Evolutionary conservation across 1,140 invertebrate species (phyloP).

Genomic region (Monochamus saltuarius): DNA sequence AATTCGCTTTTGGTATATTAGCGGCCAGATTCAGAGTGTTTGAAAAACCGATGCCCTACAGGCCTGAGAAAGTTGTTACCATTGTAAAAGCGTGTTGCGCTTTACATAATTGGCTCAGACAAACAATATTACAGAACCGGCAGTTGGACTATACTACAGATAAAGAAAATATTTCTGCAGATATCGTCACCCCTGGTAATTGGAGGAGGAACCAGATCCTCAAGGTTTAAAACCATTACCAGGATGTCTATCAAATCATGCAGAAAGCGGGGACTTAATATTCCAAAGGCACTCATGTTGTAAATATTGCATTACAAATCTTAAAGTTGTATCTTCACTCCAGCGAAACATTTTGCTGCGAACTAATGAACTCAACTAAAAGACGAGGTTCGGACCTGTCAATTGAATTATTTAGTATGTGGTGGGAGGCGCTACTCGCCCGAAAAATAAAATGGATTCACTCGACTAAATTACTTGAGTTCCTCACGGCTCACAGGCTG

Average conservation of each 20-base stretch:
- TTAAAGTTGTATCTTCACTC: too few relatives aligned
- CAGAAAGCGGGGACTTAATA: too few relatives aligned
- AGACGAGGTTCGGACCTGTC: too few relatives aligned
- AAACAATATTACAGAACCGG: slow-evolving; percentile 23
- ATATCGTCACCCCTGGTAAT: slow-evolving; percentile 21
- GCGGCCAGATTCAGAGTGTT: background rate
- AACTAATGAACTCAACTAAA: too few relatives aligned
- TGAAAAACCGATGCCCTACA: slow-evolving; percentile 4
- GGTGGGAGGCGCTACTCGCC: too few relatives aligned
- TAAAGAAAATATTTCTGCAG: slow-evolving; percentile 14
- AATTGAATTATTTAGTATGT: too few relatives aligned
- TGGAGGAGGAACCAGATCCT: slow-evolving; percentile 18
- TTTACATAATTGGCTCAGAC: slow-evolving; percentile 30
- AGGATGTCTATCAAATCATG: slow-evolving; percentile 15
- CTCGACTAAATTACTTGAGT: too few relatives aligned
- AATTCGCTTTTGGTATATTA: slow-evolving; percentile 1
- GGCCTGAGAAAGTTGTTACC: slow-evolving; percentile 24
- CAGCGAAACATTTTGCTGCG: too few relatives aligned
- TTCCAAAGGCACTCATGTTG: too few relatives aligned
- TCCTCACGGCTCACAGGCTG: too few relatives aligned
- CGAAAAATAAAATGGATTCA: too few relatives aligned
- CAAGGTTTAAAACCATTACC: slow-evolving; percentile 20
- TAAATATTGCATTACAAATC: too few relatives aligned
- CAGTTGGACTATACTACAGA: slow-evolving; percentile 19
- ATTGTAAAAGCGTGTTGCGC: slow-evolving; percentile 28